Conservation (phyloP, 2,888 invertebrate species). For the Ramazzottius varieornatus region DNA sequence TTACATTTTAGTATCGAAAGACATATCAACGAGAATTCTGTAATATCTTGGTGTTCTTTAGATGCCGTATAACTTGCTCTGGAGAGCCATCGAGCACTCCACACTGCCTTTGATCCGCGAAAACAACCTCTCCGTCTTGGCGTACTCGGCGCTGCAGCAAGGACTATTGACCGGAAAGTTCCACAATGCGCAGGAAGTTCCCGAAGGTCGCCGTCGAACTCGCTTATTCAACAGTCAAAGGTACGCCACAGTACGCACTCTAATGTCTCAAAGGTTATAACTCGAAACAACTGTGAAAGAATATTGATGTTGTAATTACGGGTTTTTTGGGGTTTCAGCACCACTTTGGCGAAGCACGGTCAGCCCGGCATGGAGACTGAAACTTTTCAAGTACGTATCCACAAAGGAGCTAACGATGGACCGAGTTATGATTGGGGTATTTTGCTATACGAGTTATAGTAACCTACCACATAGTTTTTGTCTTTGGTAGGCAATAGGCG, state of each 20-base stretch:
- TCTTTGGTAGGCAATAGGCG: constrained; percentile 13
- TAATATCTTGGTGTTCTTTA: too few species aligned
- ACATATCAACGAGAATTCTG: neutral
- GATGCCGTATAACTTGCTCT: constrained; percentile 19
- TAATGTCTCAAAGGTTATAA: too few species aligned
- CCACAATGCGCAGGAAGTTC: constrained; percentile 14
- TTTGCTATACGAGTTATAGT: too few species aligned
- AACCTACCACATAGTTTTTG: too few species aligned
- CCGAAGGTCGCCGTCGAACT: constrained; percentile 16
- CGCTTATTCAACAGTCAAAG: constrained; percentile 15
- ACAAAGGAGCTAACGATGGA: constrained; percentile 8
- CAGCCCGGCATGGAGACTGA: constrained; percentile 17
- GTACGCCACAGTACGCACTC: too few species aligned
- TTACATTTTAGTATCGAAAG: neutral
- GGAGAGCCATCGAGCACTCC: constrained; percentile 17
- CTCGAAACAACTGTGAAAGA: too few species aligned
- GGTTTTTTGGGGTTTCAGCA: too few species aligned
- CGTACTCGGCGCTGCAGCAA: constrained; percentile 21
- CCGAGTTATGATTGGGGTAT: too few species aligned
- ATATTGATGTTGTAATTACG: too few species aligned
- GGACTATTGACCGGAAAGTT: constrained; percentile 18
- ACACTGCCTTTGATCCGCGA: constrained; percentile 15
- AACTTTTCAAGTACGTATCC: constrained; percentile 14
- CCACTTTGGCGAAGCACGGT: constrained; percentile 15
- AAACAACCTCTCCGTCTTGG: constrained; percentile 15